A percentile compares a stretch with the other conserved stretches of the same genome.
phyloP scores from a whole-genome alignment of 2,888 invertebrate species.

The Aromia moschata region DNA sequence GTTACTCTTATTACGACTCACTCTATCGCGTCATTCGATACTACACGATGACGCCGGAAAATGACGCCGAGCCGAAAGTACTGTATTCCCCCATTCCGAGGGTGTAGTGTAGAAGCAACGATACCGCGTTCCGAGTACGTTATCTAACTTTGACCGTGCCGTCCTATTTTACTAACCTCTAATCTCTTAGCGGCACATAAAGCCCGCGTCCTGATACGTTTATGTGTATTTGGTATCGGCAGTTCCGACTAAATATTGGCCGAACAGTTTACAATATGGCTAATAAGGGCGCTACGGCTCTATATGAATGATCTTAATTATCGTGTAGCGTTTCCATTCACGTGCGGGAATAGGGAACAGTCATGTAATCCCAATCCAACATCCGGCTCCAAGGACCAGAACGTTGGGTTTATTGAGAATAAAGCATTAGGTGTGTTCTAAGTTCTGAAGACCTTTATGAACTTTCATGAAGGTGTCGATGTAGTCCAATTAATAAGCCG shows the following conservation, averaged over 20 bases:
- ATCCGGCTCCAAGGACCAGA: too few species aligned
- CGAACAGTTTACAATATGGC: neutral
- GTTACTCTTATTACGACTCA: too few species aligned
- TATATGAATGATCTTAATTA: too few species aligned
- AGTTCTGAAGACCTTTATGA: too few species aligned
- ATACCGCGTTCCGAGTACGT: neutral
- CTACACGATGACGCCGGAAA: neutral
- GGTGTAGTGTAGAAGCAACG: neutral
- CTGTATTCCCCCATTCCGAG: neutral
- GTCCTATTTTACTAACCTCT: neutral
- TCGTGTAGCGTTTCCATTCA: neutral
- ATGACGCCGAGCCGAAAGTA: neutral
- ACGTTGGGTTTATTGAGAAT: too few species aligned
- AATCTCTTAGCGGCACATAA: neutral
- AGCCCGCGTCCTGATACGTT: neutral
- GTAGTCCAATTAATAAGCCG: too few species aligned
- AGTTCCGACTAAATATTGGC: neutral
- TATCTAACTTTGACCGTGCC: conserved; percentile 7
- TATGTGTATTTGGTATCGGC: neutral
- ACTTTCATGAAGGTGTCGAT: too few species aligned
- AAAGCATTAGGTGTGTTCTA: too few species aligned
- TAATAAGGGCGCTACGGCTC: too few species aligned
- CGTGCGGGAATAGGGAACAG: too few species aligned
- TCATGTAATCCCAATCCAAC: too few species aligned
- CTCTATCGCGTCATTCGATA: neutral